Evolutionary conservation across 2,888 invertebrate genomes (phyloP).

Genomic region (Acronicta aceris): DNA sequence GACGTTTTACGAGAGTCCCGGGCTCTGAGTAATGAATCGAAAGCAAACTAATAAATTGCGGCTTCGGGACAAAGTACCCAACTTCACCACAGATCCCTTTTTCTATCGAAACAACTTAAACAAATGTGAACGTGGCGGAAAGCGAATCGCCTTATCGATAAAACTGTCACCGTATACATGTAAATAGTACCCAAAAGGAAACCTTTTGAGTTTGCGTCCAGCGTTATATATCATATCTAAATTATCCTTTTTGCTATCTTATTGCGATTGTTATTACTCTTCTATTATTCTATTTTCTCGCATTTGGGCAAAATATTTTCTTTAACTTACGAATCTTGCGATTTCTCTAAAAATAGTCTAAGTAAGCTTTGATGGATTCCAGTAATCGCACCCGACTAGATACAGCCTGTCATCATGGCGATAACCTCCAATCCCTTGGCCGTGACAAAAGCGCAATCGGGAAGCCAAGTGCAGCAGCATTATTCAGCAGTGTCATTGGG

Average conservation of each 20-base stretch:
- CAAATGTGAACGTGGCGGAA: conserved; percentile 56
- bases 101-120: conserved; percentile 58
- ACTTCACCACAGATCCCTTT: conserved; percentile 53
- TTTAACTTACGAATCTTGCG: too few species aligned
- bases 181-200: conserved; percentile 44
- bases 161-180: conserved; percentile 55
- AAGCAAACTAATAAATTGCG: conserved; percentile 75
- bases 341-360: too few species aligned
- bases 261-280: conserved; percentile 1
- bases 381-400: too few species aligned
- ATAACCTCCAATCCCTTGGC: too few species aligned
- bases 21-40: conserved; percentile 71
- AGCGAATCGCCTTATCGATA: conserved; percentile 56
- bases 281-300: background rate
- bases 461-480: too few species aligned
- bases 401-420: too few species aligned
- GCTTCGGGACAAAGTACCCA: conserved; percentile 68
- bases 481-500: too few species aligned
- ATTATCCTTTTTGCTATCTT: conserved; percentile 34
- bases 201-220: conserved; percentile 41
- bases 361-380: too few species aligned
- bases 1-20: conserved; percentile 63
- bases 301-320: too few species aligned
- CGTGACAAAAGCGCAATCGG: too few species aligned
- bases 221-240: conserved; percentile 27